Evolutionary conservation across 2,888 invertebrate genomes (phyloP).

Genomic region (Eupeodes latifasciatus): DNA sequence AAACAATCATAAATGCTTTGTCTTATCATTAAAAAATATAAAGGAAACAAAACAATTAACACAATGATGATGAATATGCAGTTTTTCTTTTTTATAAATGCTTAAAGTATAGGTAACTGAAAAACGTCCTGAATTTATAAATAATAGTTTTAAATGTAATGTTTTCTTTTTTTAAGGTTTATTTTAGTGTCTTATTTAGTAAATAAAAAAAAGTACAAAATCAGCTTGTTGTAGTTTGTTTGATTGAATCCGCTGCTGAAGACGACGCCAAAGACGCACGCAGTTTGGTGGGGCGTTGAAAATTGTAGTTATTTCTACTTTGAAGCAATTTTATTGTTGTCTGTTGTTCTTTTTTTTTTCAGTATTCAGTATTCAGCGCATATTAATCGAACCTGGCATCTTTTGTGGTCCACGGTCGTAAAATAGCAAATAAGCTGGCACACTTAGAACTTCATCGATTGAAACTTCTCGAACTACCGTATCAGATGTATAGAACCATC

Average conservation of each 20-base stretch:
- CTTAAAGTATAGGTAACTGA: constrained; percentile 46
- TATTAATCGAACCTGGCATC: constrained; percentile 72
- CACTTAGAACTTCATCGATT: constrained; percentile 91
- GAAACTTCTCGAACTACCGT: constrained; percentile 92
- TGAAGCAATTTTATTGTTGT: constrained; percentile 45
- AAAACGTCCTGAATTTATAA: constrained; percentile 33
- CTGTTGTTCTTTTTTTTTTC: constrained; percentile 20
- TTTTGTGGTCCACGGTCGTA: constrained; percentile 88
- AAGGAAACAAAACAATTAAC: too few species aligned
- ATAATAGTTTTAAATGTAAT: constrained; percentile 28
- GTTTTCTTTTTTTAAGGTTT: not conserved
- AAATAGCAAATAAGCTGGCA: constrained; percentile 96
- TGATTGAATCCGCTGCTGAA: constrained; percentile 57
- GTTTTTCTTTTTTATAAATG: constrained; percentile 25
- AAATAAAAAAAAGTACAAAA: constrained; percentile 53
- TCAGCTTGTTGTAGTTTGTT: constrained; percentile 33
- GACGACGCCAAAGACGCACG: constrained; percentile 11
- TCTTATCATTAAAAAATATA: constrained; percentile 2
- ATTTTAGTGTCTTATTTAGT: constrained; percentile 37
- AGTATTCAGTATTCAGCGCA: constrained; percentile 48
- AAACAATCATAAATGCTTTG: constrained; percentile 49
- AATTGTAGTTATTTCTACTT: constrained; percentile 20
- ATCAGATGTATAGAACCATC: constrained; percentile 95
- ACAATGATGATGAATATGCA: not conserved
- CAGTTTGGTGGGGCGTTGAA: constrained; percentile 71